A percentile compares a stretch with the other conserved stretches of the same genome.
These are phyloP conservation scores for Ectemnius continuus DNA, from an alignment of 2,888 invertebrate species.

Conservation along the genomic window DNA sequence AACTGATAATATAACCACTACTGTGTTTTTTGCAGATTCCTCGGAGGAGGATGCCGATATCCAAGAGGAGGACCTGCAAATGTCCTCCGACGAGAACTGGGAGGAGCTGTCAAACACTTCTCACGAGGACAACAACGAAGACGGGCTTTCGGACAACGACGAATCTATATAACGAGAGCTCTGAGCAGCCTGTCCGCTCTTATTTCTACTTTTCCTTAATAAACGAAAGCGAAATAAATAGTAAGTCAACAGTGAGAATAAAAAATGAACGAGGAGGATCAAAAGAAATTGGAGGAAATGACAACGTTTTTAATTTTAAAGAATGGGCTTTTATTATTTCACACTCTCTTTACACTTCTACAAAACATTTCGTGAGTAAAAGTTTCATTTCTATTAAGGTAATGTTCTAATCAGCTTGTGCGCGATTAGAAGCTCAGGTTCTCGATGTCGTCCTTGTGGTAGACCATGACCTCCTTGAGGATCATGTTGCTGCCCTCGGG, in stretches of 20 bases:
- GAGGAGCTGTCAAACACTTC: conserved; percentile 72
- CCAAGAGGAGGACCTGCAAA: conserved; percentile 69
- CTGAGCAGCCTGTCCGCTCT: neutral
- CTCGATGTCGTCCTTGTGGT: conserved; percentile 80
- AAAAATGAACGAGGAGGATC: neutral
- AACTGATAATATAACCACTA: neutral
- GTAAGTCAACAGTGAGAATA: neutral
- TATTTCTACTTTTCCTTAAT: conserved; percentile 1
- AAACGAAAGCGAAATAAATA: neutral
- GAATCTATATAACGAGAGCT: neutral
- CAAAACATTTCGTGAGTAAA: neutral
- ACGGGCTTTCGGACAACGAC: conserved; percentile 7
- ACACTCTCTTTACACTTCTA: neutral
- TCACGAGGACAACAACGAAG: conserved; percentile 46
- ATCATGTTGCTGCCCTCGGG: conserved; percentile 84
- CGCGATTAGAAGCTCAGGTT: conserved; percentile 55
- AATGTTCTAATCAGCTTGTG: conserved; percentile 14
- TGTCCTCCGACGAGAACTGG: conserved; percentile 75
- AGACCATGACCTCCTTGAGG: conserved; percentile 83
- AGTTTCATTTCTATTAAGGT: neutral
- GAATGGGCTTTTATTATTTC: neutral
- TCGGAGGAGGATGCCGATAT: conserved; percentile 72
- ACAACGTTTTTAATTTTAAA: no score
- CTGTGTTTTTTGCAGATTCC: conserved; percentile 63
- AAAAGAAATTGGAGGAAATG: neutral